Evolutionary conservation across 64 coral and sea anemone species (phyloP).

Genomic region (Astreopora myriophthalma): DNA sequence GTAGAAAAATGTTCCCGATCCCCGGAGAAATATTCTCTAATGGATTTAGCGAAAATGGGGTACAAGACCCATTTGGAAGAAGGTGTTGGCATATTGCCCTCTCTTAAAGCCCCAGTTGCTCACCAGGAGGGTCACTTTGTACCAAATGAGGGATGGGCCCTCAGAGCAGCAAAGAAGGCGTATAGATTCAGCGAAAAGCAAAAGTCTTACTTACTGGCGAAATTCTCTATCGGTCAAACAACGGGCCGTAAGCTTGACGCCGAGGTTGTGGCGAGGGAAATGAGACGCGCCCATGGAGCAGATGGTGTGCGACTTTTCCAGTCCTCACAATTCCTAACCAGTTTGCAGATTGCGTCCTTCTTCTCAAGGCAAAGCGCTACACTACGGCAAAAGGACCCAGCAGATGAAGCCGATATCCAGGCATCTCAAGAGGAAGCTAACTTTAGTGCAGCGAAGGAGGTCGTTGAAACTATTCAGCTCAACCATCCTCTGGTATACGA

Average conservation of each 20-base stretch:
- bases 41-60: conserved; percentile 59
- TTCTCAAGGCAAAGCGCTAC: background rate
- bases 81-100: conserved; percentile 48
- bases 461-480: conserved; percentile 35
- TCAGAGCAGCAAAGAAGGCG: conserved; percentile 34
- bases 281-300: conserved; percentile 32
- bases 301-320: conserved; percentile 51
- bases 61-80: conserved; percentile 67
- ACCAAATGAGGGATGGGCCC: conserved; percentile 50
- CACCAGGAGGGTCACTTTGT: conserved; percentile 23
- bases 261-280: conserved; percentile 60
- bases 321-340: conserved; percentile 35
- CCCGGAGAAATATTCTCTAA: conserved; percentile 49
- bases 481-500: conserved; percentile 62
- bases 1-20: conserved; percentile 55
- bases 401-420: conserved; percentile 28
- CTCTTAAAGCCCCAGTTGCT: conserved; percentile 30
- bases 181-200: conserved; percentile 50
- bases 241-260: conserved; percentile 51
- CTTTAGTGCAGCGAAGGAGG: conserved; percentile 43
- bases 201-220: conserved; percentile 32
- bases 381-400: background rate
- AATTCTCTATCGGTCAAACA: conserved; percentile 59
- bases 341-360: conserved; percentile 50
- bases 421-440: conserved; percentile 61